Evolutionary conservation across 2,113 vertebrate genomes (phyloP), one percentile per base, ranked within the genome.

Genomic region (Carassius gibelio): DNA sequence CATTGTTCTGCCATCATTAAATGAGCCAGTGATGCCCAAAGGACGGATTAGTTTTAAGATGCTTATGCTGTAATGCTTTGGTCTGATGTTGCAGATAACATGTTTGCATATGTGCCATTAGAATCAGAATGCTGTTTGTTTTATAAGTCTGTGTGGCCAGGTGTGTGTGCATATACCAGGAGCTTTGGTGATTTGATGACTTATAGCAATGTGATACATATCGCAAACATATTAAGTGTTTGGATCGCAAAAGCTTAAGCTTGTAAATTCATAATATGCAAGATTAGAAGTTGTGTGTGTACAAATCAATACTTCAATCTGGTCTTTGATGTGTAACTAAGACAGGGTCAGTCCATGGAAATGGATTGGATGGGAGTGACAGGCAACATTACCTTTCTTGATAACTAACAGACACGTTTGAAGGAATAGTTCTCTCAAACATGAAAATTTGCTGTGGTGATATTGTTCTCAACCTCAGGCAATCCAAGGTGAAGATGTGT

Each of bases 1-100:
- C 36, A 80, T 80, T 80, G 77, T 80, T 45, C 59, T 80, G 57
- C 42, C 79, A 52, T 68, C 42, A 68, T 75, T 75, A 52, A 66
- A 68, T 30, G 61, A 81, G 42, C 79, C 45, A 68, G 79, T 21
- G 62, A 81, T 81, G 79, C 45, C 42, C 77, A 64, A 64, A 80
- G 77, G 62, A 68, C 38, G 50, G 79, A 50, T 68, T 81, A 9
- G 45, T 30, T 81, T 50, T 45, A 48, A 68, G 61, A 57, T 48
- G 77, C 77, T 81, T 64, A 66, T 66, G 45, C 62, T 66, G 61
- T 48, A 11, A 48, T 48, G 45, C 3, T 48, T 48, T 48, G 11
- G 10, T 48, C 45, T 45, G 50, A 34, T 57, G 75, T 57, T 19
- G 75, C 50, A 36, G 55, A 61, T 23, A 38, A 77, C 75, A 76